Percentiles rank a stretch among this genome's conserved stretches.
Evolutionary conservation across 2,797 vertebrate genomes (phyloP).

Genomic region (Corythornis leucogaster): DNA sequence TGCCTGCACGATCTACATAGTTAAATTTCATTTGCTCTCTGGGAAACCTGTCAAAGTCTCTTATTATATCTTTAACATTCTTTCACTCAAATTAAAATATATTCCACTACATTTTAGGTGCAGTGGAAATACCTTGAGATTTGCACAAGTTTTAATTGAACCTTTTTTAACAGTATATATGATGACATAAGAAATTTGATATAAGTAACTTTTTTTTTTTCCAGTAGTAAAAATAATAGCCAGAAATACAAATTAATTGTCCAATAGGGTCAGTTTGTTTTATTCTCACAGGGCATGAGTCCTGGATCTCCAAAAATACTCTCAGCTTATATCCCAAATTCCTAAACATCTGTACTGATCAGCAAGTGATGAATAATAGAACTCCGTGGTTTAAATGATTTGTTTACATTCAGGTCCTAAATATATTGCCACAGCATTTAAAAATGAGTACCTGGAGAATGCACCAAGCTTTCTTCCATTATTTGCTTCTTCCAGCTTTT

Average conservation of each 20-base stretch:
- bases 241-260: not conserved
- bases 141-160: conserved; percentile 11
- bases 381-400: not conserved
- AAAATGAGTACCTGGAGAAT: not conserved
- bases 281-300: not conserved
- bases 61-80: conserved; percentile 38
- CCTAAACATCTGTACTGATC: not conserved
- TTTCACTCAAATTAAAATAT: conserved; percentile 43
- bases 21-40: conserved; percentile 50
- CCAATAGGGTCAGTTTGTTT: not conserved
- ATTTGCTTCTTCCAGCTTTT: not conserved
- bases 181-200: not conserved
- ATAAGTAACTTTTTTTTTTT: not conserved
- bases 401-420: not conserved
- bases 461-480: not conserved
- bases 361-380: not conserved
- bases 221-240: not conserved
- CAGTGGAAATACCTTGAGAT: not conserved
- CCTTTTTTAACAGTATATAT: not conserved
- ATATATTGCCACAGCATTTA: not conserved
- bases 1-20: conserved; percentile 14
- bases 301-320: not conserved
- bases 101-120: conserved; percentile 1
- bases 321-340: not conserved
- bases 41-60: conserved; percentile 34